Base-by-base conservation (phyloP, 2,888 invertebrate species). In the Drosophila basisetae region DNA sequence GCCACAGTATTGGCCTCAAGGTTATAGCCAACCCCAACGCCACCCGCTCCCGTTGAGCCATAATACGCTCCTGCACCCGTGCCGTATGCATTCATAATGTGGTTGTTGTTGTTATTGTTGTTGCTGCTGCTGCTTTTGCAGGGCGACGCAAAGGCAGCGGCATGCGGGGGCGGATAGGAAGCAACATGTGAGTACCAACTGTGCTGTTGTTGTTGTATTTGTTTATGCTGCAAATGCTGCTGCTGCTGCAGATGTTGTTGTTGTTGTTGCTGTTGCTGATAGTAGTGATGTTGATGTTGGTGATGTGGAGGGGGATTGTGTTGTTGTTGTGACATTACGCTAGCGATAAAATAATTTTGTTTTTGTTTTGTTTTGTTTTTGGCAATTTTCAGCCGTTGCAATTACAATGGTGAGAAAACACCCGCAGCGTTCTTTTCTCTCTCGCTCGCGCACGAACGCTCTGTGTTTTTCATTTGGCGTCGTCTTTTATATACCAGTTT, bases 181-280 rank as follows among this genome's bases (percentile, higher is more conserved):
- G 91, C 91, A 89, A 90, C 91, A 89, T 89, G 89, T 91, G 89
- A 90, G 84, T 90, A 86, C 90, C 86, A 86, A 83, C 67, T 82
- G 47, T 80, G 81, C 71, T 83, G 82, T 47, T 76, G 76, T 58
- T 76, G 72, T 60, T 77, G 72, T 70, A 76, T 77, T 70, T 79
- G 81, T 60, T 83, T 75, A 53, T 80, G 82, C 50, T 78, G 78
- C 52, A 78, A 76, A 50, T 68, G 73, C 39, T 80, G 82, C 31
- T 78, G 78, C 10, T 78, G 76, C n/a, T 73, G 77, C 4, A 74
- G 68, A 0, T 78, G 77, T 1, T 66, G 80, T 1, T 72, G 69
- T 0, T 70, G 71, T 9, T 71, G 81, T 2, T 75, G 76, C 0
- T 70, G 72, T 25, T 82, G 74, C 31, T 82, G 74, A 11, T 74